Base-by-base conservation (phyloP, 2,888 invertebrate species). In the Blomia tropicalis region DNA sequence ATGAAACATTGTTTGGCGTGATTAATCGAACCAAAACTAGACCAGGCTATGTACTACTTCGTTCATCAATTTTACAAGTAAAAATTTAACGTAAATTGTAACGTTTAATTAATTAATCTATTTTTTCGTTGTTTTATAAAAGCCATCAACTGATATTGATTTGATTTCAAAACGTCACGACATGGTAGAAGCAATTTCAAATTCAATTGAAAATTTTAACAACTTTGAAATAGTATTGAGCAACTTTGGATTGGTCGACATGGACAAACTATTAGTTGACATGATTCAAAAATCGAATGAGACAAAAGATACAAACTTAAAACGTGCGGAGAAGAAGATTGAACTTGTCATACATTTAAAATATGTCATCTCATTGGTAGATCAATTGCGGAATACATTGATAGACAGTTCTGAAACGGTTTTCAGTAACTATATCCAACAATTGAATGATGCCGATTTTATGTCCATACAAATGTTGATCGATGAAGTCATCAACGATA, bases 281-380 rank as follows among this genome's bases (percentile, higher is more conserved):
- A 79, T 78, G 72, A 79, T 75, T 41, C 73, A 79, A 58, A 71
- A 77, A 11, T 19, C 29, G 14, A 2, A 25, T 19, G 17, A 27
- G 17, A 1, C 56, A 5, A 25, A 19, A 32, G 22, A 3, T 14
- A 3, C 36, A 7, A 27, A 14, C 19, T 19, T 36, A n/a, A 27
- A 41, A 4, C 76, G 76, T 27, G 83, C 85, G 0, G 87, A 88
- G 70, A 80, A 80, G 1, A 84, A 87, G 72, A 76, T 91, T 43
- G 85, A 85, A 70, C 85, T 85, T 71, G 77, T 83, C 0, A 76
- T 91, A 17, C 75, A 83, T 5, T 73, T 92, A 32, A 90, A 90
- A 73, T 82, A 82, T 51, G 80, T 83, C 0, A 77, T 91, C 71
- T 84, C 85, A 64, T 72, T 82, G 61, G 76, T 91, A 0, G 80